Conservation (phyloP, 2,113 vertebrate genomes). For the Regulus satrapa region DNA sequence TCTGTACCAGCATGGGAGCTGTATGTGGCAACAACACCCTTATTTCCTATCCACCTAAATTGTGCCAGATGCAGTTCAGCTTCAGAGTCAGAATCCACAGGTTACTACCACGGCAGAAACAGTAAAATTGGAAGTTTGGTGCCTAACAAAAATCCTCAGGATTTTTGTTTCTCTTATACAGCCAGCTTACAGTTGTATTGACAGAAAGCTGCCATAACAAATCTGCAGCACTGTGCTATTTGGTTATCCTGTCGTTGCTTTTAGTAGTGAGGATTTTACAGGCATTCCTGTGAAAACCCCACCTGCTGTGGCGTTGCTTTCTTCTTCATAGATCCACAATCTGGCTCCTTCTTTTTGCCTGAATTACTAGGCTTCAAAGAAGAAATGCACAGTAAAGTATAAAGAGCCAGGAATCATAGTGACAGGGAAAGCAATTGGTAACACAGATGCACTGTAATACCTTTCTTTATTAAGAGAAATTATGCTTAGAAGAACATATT, state of each 20-base stretch:
- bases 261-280: constrained; percentile 25
- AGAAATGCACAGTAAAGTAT: background rate
- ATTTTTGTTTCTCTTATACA: background rate
- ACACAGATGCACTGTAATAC: background rate
- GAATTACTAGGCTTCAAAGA: constrained; percentile 43
- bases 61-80: background rate
- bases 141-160: background rate
- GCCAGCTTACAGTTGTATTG: background rate
- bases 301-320: constrained; percentile 45
- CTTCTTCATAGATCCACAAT: constrained; percentile 11
- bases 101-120: background rate
- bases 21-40: background rate
- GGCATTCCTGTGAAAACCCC: constrained; percentile 32
- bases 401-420: background rate
- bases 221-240: background rate
- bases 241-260: constrained; percentile 30
- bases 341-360: background rate
- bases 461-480: constrained; percentile 5
- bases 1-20: background rate
- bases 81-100: background rate
- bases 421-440: background rate
- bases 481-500: background rate
- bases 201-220: constrained; percentile 10
- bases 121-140: background rate
- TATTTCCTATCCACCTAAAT: too few species aligned